Evolutionary conservation across 2,113 vertebrate species (phyloP), one percentile per base, ranked within the genome.

Genomic region (Sporophila hypoxantha): DNA sequence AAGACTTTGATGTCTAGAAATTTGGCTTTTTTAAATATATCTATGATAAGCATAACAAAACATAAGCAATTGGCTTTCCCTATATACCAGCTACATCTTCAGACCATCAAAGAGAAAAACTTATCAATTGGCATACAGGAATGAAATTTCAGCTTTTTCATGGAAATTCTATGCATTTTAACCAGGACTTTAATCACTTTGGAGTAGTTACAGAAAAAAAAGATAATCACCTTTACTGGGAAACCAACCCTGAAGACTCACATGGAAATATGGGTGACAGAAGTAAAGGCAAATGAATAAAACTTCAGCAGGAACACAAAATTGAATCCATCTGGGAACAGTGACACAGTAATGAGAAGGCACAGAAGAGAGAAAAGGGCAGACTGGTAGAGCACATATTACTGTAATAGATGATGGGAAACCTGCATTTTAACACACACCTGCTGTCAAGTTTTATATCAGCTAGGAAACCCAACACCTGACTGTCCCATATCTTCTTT

Each of bases 101-200:
- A 74, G 57, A 53, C 22, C 57, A 87, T 65, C 41, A 85, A 62
- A 89, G 79, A 81, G 49, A 73, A 55, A 65, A 92, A 83, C 30
- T 47, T 83, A 85, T 34, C 68, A 79, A 62, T 2, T 0, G 1
- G 80, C 39, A 83, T 9, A 42, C 39, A 62, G 23, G 25, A 88
- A 83, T 66, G 50, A 46, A 59, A 61, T 76, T 85, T 71, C 74
- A 62, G 74, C 61, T 62, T 79, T 78, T 93, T 78, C 59, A 64
- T 62, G 67, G 64, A 71, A 83, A 89, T 69, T 39, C 42, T 87
- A 78, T 73, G 66, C 69, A 89, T 93, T 94, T 93, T 83, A 95
- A 91, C 53, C 34, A 77, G 17, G 41, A 65, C 42, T 86, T 87
- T 67, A 79, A 94, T 83, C 44, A 70, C 18, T 64, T 16, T 5